These are phyloP conservation scores for Formica exsecta DNA, from an alignment of 1,140 invertebrate species.

Conservation along the genomic window DNA sequence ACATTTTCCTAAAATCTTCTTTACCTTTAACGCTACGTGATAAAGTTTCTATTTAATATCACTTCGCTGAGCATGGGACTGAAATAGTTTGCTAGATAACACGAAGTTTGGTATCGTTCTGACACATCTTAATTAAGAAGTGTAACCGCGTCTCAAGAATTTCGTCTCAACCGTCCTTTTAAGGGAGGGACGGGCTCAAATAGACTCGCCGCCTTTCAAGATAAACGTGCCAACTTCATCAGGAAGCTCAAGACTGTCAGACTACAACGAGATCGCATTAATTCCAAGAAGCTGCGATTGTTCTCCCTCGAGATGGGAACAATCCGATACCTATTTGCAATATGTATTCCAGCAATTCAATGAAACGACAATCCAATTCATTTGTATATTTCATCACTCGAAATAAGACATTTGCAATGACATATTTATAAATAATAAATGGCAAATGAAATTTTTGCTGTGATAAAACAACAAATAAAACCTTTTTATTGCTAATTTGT, in stretches of 20 bases:
- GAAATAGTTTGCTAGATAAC: conserved; percentile 60
- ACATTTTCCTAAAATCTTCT: background rate
- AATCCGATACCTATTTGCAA: conserved; percentile 34
- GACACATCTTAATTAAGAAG: conserved; percentile 63
- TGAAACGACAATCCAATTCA: conserved; percentile 4
- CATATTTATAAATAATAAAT: background rate
- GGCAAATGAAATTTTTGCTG: background rate
- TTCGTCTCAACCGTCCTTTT: conserved; percentile 50
- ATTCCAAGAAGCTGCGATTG: conserved; percentile 49
- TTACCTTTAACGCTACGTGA: background rate
- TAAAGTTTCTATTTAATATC: conserved; percentile 22
- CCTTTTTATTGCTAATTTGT: background rate
- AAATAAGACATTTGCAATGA: background rate
- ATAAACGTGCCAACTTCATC: conserved; percentile 67
- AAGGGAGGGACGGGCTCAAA: conserved; percentile 33
- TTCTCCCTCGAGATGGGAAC: conserved; percentile 24
- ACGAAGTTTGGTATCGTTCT: conserved; percentile 40
- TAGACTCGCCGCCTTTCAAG: conserved; percentile 14
- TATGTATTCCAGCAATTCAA: conserved; percentile 5
- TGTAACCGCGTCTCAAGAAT: conserved; percentile 47
- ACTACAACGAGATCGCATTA: conserved; percentile 55
- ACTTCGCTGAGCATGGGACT: conserved; percentile 20
- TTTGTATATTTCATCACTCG: background rate
- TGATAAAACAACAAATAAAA: background rate
- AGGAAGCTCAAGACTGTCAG: conserved; percentile 49